Conservation (phyloP, 2,888 invertebrate genomes). For the Cyclophora punctaria region DNA sequence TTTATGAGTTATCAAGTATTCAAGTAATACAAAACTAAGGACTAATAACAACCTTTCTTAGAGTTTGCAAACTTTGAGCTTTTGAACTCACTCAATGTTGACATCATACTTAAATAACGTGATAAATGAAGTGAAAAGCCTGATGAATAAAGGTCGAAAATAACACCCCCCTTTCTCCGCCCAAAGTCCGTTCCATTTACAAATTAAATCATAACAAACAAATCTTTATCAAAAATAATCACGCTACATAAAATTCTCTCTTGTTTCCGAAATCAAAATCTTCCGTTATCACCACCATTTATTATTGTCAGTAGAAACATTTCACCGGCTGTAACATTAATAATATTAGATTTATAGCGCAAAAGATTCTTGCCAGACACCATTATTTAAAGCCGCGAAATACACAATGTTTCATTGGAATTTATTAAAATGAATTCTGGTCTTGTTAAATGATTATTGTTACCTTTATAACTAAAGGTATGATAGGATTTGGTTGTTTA, state of each 20-base stretch:
- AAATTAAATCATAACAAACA: neutral
- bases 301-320: slow-evolving; percentile 19
- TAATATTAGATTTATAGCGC: slow-evolving; percentile 38
- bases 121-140: too few relatives aligned
- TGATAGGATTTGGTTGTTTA: too few relatives aligned
- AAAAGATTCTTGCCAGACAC: slow-evolving; percentile 26
- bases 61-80: too few relatives aligned
- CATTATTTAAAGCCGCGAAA: slow-evolving; percentile 29
- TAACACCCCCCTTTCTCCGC: too few relatives aligned
- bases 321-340: slow-evolving; percentile 29
- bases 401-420: slow-evolving; percentile 34
- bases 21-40: too few relatives aligned
- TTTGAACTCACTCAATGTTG: too few relatives aligned
- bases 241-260: neutral
- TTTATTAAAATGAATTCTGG: slow-evolving; percentile 28
- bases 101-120: too few relatives aligned
- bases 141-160: too few relatives aligned
- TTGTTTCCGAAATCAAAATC: slow-evolving; percentile 13
- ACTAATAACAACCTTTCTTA: too few relatives aligned
- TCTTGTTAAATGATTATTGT: slow-evolving; percentile 2
- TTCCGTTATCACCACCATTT: slow-evolving; percentile 14
- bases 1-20: too few relatives aligned
- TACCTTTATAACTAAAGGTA: too few relatives aligned
- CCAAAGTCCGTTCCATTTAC: too few relatives aligned
- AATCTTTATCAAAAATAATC: neutral